A percentile compares a stretch with the other conserved stretches of the same genome.
phyloP scores from a whole-genome alignment of 2,888 invertebrate species.

The Parnassius smintheus region DNA sequence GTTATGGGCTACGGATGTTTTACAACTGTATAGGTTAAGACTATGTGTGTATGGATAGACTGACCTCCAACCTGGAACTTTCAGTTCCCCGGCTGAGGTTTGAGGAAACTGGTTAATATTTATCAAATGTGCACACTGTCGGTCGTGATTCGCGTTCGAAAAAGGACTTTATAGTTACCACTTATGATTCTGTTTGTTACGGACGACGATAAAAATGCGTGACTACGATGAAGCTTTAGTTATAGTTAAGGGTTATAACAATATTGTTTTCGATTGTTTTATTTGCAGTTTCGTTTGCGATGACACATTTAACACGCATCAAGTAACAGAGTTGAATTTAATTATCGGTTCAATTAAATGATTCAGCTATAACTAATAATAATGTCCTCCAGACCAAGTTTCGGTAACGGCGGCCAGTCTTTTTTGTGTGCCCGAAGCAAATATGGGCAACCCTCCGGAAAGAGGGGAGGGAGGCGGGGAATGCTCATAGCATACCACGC shows the following conservation, averaged over 20 bases:
- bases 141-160: slow-evolving; percentile 39
- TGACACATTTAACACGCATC: slow-evolving; percentile 13
- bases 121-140: slow-evolving; percentile 12
- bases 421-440: no score
- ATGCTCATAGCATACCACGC: no score
- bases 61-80: slow-evolving; percentile 1
- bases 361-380: no score
- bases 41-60: slow-evolving; percentile 7
- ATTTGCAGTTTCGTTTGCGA: slow-evolving; percentile 17
- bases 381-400: no score
- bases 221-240: slow-evolving; percentile 30
- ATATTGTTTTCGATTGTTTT: slow-evolving; percentile 24
- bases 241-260: slow-evolving; percentile 23
- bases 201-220: slow-evolving; percentile 45
- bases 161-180: slow-evolving; percentile 46
- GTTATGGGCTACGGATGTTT: slow-evolving; percentile 51
- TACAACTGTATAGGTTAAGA: slow-evolving; percentile 35
- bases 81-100: neutral
- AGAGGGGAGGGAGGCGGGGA: no score
- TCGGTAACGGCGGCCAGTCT: no score
- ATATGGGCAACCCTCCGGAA: no score
- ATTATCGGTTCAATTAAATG: no score
- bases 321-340: neutral
- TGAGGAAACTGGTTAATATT: slow-evolving; percentile 33
- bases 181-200: slow-evolving; percentile 54